phyloP scores from a whole-genome alignment of 2,888 invertebrate species.

The Dasysyrphus albostriatus region DNA sequence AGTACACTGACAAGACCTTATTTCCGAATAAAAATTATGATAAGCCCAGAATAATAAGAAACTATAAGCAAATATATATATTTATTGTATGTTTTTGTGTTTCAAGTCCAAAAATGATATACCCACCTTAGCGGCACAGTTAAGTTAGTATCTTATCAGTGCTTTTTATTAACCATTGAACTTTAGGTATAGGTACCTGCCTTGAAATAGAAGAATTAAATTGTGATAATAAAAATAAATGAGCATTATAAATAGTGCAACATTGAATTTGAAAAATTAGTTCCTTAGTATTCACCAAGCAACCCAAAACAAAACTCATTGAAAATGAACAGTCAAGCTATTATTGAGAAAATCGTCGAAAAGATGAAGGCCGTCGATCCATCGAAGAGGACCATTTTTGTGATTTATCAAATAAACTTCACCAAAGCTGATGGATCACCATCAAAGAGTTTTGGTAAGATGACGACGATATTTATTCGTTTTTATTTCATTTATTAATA shows the following conservation, averaged over 20 bases:
- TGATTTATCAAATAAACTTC: slow-evolving; percentile 32
- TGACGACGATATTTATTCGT: neutral
- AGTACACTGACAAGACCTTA: neutral
- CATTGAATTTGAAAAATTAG: slow-evolving; percentile 2
- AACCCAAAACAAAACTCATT: slow-evolving; percentile 6
- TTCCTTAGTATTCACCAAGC: slow-evolving; percentile 29
- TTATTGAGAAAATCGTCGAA: slow-evolving; percentile 40
- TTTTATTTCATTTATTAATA: neutral
- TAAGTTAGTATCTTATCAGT: slow-evolving; percentile 20
- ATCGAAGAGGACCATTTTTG: slow-evolving; percentile 36
- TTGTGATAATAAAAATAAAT: slow-evolving; percentile 1
- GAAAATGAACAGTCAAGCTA: slow-evolving; percentile 41
- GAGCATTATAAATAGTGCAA: slow-evolving; percentile 34
- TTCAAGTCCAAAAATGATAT: neutral
- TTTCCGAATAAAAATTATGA: slow-evolving; percentile 17
- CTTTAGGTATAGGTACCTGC: slow-evolving; percentile 15
- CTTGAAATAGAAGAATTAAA: slow-evolving; percentile 7
- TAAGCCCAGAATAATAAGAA: slow-evolving; percentile 2
- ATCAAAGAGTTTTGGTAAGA: slow-evolving; percentile 36
- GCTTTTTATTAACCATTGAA: slow-evolving; percentile 11
- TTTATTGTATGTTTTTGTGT: neutral
- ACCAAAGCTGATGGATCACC: slow-evolving; percentile 39
- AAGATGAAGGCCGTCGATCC: slow-evolving; percentile 35
- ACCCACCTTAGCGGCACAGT: neutral
- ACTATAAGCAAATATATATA: slow-evolving; percentile 2